Conservation (phyloP, 2,888 invertebrate species). For the Leptinotarsa rubiginosa region DNA sequence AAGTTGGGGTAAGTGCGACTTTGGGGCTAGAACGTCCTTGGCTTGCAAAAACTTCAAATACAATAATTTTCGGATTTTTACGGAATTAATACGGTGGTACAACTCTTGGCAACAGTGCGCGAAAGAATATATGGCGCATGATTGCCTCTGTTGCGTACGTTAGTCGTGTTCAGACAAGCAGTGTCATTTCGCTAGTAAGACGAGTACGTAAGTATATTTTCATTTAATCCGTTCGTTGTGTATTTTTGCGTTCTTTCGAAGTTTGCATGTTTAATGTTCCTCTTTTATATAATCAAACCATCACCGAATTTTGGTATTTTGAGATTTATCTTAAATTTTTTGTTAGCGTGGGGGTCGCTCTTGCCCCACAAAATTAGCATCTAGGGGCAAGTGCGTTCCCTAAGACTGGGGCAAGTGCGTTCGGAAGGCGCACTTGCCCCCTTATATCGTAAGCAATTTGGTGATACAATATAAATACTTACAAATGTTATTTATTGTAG, state of each 20-base stretch:
- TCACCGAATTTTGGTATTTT: not conserved
- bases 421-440: conserved; percentile 4
- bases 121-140: not conserved
- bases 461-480: not conserved
- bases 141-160: conserved; percentile 10
- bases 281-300: not conserved
- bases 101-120: conserved; percentile 15
- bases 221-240: conserved; percentile 4
- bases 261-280: not conserved
- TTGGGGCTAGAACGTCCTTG: not conserved
- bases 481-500: conserved; percentile 11
- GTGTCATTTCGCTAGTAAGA: not conserved
- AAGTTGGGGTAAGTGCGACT: not conserved
- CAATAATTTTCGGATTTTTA: conserved; percentile 16
- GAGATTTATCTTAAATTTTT: not conserved
- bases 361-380: not conserved
- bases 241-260: not conserved
- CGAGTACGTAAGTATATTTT: conserved; percentile 21
- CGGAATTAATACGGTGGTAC: conserved; percentile 21
- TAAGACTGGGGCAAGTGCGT: conserved; percentile 1
- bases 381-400: not conserved
- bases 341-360: not conserved
- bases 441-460: not conserved
- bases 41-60: conserved; percentile 1
- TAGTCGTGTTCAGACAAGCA: not conserved